These are phyloP conservation scores for Pammene aurita DNA, from an alignment of 2,888 invertebrate genomes.

Conservation along the genomic window DNA sequence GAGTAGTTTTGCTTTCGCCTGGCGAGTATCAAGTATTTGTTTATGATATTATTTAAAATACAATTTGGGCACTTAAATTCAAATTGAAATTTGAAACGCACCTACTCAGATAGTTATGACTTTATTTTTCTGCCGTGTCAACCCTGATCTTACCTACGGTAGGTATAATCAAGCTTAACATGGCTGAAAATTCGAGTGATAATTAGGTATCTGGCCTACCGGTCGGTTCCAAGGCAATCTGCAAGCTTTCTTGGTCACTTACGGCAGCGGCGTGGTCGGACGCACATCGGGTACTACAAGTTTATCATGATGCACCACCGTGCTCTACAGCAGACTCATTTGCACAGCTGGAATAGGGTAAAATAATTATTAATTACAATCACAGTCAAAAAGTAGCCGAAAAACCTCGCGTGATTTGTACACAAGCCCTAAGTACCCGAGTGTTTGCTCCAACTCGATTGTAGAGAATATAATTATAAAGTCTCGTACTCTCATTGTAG, in stretches of 20 bases:
- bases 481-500: neutral
- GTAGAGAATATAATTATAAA: neutral
- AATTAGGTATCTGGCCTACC: no score
- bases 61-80: neutral
- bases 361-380: no score
- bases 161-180: no score
- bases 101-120: neutral
- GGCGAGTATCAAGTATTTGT: neutral
- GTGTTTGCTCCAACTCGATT: neutral
- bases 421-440: no score
- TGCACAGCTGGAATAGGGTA: neutral
- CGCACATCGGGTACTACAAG: neutral
- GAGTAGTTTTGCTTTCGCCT: neutral
- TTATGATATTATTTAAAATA: neutral
- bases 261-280: neutral
- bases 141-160: constrained; percentile 5
- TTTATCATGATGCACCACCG: neutral
- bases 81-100: neutral
- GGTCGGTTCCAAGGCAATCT: neutral
- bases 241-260: neutral
- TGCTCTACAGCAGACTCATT: no score
- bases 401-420: no score
- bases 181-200: no score
- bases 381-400: no score
- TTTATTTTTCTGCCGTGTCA: neutral